phyloP scores from a whole-genome alignment of 2,888 invertebrate genomes.

The Zaprionus lineosus region DNA sequence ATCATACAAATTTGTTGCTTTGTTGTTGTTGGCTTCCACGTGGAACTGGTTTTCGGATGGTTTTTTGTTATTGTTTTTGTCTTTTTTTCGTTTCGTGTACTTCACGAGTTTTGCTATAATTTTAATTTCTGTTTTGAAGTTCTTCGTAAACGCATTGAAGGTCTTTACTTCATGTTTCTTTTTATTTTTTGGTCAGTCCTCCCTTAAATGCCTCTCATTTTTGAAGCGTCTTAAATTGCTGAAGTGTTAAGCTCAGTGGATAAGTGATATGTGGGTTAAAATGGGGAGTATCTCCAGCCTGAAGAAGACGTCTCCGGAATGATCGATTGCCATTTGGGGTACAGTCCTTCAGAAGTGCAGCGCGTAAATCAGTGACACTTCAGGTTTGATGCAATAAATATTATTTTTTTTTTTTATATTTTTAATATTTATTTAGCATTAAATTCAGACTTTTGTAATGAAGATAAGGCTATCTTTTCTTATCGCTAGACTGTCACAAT shows the following conservation, averaged over 20 bases:
- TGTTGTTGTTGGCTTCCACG: constrained; percentile 27
- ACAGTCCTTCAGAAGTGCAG: too few relatives aligned
- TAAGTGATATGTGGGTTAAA: background rate
- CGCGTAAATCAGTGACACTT: too few relatives aligned
- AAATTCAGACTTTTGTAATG: too few relatives aligned
- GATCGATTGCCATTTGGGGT: constrained; percentile 6
- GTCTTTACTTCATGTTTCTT: constrained; percentile 17
- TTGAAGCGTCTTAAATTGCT: constrained; percentile 32
- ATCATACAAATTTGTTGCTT: constrained; percentile 50
- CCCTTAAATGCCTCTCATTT: constrained; percentile 33
- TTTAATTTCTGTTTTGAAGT: constrained; percentile 70
- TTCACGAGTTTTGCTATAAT: constrained; percentile 64
- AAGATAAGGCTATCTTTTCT: too few relatives aligned
- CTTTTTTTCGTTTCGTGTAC: constrained; percentile 12
- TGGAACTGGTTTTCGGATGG: constrained; percentile 52
- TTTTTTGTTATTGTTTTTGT: constrained; percentile 12
- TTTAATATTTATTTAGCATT: too few relatives aligned
- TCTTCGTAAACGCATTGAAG: constrained; percentile 55
- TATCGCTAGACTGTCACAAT: too few relatives aligned
- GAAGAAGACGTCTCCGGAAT: background rate
- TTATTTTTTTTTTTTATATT: too few relatives aligned
- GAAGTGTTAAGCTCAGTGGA: constrained; percentile 10
- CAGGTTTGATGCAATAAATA: too few relatives aligned
- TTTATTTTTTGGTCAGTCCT: background rate
- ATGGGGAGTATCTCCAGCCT: background rate